These are phyloP conservation scores for Thunnus albacares DNA, from an alignment of 2,797 vertebrate genomes.

Conservation along the genomic window DNA sequence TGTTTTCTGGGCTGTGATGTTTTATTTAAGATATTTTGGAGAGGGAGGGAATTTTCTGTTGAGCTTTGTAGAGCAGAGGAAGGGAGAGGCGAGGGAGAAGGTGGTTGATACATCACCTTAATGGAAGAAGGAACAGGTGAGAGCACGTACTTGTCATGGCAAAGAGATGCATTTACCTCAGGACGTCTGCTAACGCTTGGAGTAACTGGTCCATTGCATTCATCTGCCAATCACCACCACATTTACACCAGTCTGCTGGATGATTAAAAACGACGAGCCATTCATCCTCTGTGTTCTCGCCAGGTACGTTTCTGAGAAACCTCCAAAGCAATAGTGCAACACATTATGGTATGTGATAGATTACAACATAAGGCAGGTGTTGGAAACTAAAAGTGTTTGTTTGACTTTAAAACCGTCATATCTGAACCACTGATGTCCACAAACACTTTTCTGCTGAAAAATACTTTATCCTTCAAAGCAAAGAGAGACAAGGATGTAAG, in stretches of 20 bases:
- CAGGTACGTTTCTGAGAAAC: neutral
- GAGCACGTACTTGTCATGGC: conserved; percentile 18
- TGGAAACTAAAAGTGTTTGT: neutral
- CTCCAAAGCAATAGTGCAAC: neutral
- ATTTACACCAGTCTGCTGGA: neutral
- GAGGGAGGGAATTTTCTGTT: neutral
- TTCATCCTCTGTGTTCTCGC: neutral
- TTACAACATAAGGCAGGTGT: neutral
- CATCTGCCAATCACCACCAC: conserved; percentile 16
- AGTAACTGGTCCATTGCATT: neutral
- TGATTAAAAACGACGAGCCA: neutral
- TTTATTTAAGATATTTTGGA: neutral
- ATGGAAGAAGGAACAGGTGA: conserved; percentile 26
- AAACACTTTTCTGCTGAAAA: neutral
- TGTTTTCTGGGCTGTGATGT: neutral
- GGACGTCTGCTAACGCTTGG: neutral
- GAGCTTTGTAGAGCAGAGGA: neutral
- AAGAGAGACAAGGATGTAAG: neutral
- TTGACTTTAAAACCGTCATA: neutral
- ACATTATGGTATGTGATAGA: neutral
- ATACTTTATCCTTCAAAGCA: neutral
- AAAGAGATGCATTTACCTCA: conserved; percentile 19
- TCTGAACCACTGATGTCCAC: neutral
- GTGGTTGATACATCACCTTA: conserved; percentile 16
- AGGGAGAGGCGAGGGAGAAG: neutral